These are phyloP conservation scores for Apteryx mantelli DNA, from an alignment of 2,113 vertebrate species.

Conservation along the genomic window DNA sequence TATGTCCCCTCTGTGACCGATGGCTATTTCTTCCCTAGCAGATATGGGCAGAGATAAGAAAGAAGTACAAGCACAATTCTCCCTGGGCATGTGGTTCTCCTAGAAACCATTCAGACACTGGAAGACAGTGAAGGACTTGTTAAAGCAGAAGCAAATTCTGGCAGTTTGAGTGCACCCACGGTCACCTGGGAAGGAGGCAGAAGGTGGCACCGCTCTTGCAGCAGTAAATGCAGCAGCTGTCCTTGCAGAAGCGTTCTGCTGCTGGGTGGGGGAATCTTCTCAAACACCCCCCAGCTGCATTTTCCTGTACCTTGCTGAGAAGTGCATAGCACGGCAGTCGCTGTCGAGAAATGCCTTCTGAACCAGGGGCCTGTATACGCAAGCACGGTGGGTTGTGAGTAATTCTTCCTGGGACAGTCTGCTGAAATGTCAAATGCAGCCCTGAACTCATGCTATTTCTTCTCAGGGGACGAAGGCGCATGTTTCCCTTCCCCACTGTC, in stretches of 20 bases:
- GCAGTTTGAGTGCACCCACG: neutral
- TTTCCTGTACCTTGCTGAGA: neutral
- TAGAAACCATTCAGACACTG: neutral
- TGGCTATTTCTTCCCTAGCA: neutral
- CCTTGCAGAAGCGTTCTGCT: neutral
- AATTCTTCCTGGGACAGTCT: neutral
- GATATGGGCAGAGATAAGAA: neutral
- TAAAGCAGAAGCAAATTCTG: neutral
- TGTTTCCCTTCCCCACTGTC: neutral
- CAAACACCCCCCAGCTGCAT: neutral
- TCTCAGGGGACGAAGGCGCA: neutral
- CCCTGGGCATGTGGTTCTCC: neutral
- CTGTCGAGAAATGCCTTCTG: neutral
- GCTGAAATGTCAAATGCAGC: fast-evolving
- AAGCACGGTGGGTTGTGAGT: neutral
- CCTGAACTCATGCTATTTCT: neutral
- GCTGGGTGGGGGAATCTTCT: neutral
- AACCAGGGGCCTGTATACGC: neutral
- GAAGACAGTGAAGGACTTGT: neutral
- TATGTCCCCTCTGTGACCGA: fast-evolving
- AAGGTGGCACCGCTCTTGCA: fast-evolving
- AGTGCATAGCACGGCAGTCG: fast-evolving
- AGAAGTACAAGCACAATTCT: neutral
- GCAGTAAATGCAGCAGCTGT: neutral
- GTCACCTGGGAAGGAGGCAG: neutral